These are phyloP conservation scores for Mirounga angustirostris DNA, from an alignment of 2,113 vertebrate species.

Conservation along the genomic window DNA sequence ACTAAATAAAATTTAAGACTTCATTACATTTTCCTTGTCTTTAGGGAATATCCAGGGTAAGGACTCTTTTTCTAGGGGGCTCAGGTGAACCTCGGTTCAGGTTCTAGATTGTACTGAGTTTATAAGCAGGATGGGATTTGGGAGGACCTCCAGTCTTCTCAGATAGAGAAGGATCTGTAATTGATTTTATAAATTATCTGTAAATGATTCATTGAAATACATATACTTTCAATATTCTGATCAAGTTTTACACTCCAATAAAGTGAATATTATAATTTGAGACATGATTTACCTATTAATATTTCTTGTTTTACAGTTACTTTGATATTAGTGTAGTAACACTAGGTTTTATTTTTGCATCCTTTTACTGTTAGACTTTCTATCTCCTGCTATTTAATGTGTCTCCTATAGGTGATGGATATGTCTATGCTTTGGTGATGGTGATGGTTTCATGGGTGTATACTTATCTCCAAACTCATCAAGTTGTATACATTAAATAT, in stretches of 20 bases:
- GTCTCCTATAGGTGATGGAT: neutral
- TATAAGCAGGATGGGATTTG: neutral
- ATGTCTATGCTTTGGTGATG: neutral
- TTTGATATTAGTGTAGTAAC: neutral
- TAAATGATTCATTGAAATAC: neutral
- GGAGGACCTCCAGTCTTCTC: neutral
- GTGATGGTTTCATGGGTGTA: neutral
- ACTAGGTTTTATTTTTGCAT: neutral
- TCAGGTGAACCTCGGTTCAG: neutral
- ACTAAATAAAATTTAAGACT: neutral
- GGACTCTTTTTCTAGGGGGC: neutral
- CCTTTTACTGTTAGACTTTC: conserved; percentile 26
- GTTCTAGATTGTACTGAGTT: neutral
- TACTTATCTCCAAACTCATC: neutral
- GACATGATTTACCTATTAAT: neutral
- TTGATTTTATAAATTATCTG: neutral
- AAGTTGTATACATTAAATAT: neutral
- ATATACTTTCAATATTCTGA: neutral
- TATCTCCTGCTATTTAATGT: neutral
- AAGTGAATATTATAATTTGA: neutral
- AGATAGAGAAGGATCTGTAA: neutral
- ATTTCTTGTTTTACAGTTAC: neutral
- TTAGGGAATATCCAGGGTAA: neutral
- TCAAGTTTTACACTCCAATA: neutral
- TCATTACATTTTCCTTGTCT: neutral